These are phyloP conservation scores for Kobus ellipsiprymnus DNA, from an alignment of 2,113 vertebrate species.

Conservation along the genomic window DNA sequence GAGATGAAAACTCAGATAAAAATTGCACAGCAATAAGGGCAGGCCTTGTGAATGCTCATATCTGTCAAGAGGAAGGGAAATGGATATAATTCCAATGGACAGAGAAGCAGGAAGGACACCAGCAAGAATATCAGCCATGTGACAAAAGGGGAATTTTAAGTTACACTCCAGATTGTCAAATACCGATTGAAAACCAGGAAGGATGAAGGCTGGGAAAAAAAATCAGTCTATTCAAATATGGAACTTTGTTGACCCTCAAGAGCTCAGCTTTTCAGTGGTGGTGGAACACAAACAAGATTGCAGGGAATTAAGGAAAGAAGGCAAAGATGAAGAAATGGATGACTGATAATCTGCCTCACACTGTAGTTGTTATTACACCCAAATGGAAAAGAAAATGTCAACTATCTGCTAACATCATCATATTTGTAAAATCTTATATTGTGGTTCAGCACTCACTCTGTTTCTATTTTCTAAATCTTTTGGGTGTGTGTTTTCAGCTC, in stretches of 20 bases:
- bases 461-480: neutral
- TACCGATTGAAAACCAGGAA: neutral
- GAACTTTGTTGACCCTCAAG: neutral
- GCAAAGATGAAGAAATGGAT: neutral
- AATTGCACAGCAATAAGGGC: neutral
- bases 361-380: neutral
- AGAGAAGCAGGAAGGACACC: neutral
- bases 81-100: neutral
- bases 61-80: neutral
- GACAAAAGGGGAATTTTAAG: neutral
- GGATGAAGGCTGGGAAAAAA: neutral
- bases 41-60: neutral
- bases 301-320: neutral
- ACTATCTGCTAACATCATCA: neutral
- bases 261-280: neutral
- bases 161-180: neutral
- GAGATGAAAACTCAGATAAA: neutral
- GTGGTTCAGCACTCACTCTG: neutral
- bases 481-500: neutral
- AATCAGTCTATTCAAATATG: neutral
- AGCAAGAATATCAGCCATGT: accelerated
- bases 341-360: neutral
- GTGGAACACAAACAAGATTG: neutral
- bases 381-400: neutral
- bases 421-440: neutral